These are phyloP conservation scores for Apostichopus japonicus DNA, from an alignment of 35 echinoderm and acorn worm species.

Conservation along the genomic window DNA sequence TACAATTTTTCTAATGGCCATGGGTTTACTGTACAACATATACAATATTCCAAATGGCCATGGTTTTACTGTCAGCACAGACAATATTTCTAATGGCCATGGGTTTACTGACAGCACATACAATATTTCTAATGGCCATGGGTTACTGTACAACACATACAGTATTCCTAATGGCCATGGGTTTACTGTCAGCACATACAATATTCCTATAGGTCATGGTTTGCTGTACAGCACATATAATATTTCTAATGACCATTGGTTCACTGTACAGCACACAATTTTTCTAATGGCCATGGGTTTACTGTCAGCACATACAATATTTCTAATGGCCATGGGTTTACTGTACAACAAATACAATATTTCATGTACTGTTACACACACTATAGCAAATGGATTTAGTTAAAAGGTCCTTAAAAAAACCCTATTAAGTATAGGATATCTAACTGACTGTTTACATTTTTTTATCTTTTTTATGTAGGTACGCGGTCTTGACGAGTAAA, in stretches of 20 bases:
- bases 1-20: background rate
- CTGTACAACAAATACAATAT: background rate
- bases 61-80: background rate
- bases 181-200: no score
- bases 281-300: no score
- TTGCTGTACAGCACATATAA: background rate
- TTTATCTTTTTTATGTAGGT: constrained; percentile 55
- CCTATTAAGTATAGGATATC: no score
- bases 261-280: no score
- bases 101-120: background rate
- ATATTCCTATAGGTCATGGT: no score
- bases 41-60: no score
- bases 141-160: no score
- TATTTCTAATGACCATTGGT: background rate
- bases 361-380: background rate
- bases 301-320: background rate
- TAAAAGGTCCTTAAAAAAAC: no score
- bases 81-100: background rate
- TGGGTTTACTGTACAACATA: no score
- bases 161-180: no score
- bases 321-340: background rate
- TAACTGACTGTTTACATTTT: background rate
- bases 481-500: constrained; percentile 88
- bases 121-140: background rate
- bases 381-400: no score